These are phyloP conservation scores for Notarius lentiginosus DNA, from an alignment of 2,113 vertebrate genomes.

Conservation along the genomic window DNA sequence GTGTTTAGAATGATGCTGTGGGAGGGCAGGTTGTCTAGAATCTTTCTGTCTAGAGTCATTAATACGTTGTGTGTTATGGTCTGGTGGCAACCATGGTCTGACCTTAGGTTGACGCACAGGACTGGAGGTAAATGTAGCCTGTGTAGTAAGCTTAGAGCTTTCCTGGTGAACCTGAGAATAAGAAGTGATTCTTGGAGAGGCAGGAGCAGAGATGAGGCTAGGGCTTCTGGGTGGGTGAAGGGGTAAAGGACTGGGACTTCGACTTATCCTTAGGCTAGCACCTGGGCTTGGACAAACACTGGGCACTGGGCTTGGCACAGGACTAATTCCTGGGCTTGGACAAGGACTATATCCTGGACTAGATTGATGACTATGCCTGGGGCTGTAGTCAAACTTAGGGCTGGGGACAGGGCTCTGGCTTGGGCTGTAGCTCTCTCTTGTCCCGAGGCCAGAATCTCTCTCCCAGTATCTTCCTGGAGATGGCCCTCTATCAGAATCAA, in stretches of 20 bases:
- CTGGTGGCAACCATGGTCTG: conserved; percentile 57
- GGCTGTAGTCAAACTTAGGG: conserved; percentile 72
- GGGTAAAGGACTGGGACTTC: conserved; percentile 62
- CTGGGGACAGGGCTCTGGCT: conserved; percentile 70
- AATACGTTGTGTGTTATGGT: conserved; percentile 48
- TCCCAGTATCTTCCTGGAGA: conserved; percentile 67
- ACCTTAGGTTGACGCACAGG: conserved; percentile 56
- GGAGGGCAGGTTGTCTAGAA: conserved; percentile 42
- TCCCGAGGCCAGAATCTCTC: conserved; percentile 57
- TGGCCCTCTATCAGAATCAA: conserved; percentile 69
- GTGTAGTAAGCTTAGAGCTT: conserved; percentile 47
- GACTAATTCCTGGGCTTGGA: conserved; percentile 61
- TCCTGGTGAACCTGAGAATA: conserved; percentile 53
- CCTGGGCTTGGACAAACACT: conserved; percentile 70
- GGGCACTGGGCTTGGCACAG: conserved; percentile 60
- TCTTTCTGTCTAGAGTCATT: conserved; percentile 52
- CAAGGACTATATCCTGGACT: conserved; percentile 75
- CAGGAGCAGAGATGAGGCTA: conserved; percentile 45
- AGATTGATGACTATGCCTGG: conserved; percentile 71
- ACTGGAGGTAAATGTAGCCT: conserved; percentile 43
- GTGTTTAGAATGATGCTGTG: conserved; percentile 51
- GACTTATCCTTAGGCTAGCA: conserved; percentile 57
- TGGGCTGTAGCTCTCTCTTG: conserved; percentile 69
- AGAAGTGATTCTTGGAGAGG: conserved; percentile 33
- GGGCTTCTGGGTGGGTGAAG: conserved; percentile 65